A percentile compares a stretch with the other conserved stretches of the same genome.
These are phyloP conservation scores for Ailuropoda melanoleuca DNA, from an alignment of 2,113 vertebrate species.

Conservation along the genomic window DNA sequence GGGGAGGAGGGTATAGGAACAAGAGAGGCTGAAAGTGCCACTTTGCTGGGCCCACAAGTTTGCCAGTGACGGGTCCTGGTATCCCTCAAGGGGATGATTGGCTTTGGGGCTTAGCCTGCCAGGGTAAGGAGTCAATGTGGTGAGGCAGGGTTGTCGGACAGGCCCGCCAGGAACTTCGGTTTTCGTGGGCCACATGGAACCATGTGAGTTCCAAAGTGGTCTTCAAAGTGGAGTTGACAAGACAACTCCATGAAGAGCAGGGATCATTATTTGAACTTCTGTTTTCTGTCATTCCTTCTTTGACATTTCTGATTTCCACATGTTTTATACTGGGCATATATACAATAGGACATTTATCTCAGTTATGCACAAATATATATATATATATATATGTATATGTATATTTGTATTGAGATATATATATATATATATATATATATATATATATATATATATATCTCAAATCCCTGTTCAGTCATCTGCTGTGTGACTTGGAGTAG, in stretches of 20 bases:
- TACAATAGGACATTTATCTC: not conserved
- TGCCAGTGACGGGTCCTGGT: rapidly evolving
- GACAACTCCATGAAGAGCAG: not conserved
- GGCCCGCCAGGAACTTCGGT: not conserved
- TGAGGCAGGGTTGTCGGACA: not conserved
- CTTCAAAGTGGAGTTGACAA: not conserved
- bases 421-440: no score
- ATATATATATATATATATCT: no score
- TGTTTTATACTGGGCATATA: not conserved
- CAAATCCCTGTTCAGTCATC: not conserved
- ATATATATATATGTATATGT: no score
- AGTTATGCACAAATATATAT: not conserved
- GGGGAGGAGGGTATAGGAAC: no score
- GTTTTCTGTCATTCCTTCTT: not conserved
- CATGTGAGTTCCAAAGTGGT: not conserved
- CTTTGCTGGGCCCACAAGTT: no score
- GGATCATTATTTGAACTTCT: not conserved
- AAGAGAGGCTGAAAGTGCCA: not conserved
- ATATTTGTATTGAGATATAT: no score
- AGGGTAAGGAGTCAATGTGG: not conserved
- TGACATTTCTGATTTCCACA: not conserved
- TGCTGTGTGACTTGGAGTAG: not conserved
- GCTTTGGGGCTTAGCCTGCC: not conserved
- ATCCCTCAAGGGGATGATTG: rapidly evolving
- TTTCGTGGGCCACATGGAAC: not conserved